These are phyloP conservation scores for Mola mola DNA, from an alignment of 2,113 vertebrate genomes.

Conservation along the genomic window DNA sequence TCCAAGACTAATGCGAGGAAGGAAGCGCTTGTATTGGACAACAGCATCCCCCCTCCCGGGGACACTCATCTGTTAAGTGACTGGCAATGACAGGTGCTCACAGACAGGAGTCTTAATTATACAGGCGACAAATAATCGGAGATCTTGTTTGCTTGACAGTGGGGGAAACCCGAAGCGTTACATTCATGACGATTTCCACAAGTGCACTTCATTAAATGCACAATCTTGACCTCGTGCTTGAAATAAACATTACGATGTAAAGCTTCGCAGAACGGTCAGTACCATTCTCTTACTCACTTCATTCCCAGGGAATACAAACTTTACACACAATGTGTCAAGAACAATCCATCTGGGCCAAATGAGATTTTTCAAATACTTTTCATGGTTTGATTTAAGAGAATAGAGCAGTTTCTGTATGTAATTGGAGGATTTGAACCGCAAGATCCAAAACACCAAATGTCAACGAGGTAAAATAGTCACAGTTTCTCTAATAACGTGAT, in stretches of 20 bases:
- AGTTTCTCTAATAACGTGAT: too few species aligned
- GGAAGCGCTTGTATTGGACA: constrained; percentile 40
- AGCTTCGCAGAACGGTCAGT: constrained; percentile 44
- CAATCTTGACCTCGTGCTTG: constrained; percentile 53
- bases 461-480: constrained; percentile 17
- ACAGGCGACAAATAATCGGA: constrained; percentile 17
- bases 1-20: constrained; percentile 16
- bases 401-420: background rate
- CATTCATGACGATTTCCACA: constrained; percentile 77
- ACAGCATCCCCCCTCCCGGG: constrained; percentile 14
- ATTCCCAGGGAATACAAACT: background rate
- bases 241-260: constrained; percentile 40
- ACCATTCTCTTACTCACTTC: constrained; percentile 8
- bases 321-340: too few species aligned
- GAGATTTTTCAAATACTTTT: constrained; percentile 3
- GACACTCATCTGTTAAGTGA: constrained; percentile 22
- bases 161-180: constrained; percentile 60
- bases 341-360: constrained; percentile 11
- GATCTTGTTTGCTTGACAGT: constrained; percentile 2
- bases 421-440: constrained; percentile 13
- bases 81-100: constrained; percentile 39
- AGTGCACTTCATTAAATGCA: constrained; percentile 76
- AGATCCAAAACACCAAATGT: too few species aligned
- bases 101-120: constrained; percentile 7
- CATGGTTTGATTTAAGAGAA: constrained; percentile 5